Evolutionary conservation across 2,888 invertebrate species (phyloP).

Genomic region (Crepidodera aurea): DNA sequence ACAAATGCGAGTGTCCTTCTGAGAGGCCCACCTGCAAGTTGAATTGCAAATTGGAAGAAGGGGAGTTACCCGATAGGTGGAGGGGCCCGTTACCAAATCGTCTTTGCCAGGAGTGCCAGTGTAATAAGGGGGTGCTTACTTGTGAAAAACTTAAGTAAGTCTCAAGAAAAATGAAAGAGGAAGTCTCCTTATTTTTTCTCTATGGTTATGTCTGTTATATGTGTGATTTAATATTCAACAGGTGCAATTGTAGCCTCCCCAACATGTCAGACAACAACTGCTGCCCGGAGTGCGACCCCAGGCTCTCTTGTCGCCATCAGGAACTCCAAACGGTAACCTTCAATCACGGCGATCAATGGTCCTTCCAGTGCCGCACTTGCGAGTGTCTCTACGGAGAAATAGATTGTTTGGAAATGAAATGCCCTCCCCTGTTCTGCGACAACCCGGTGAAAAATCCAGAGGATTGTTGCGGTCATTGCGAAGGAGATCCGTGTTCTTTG

Average conservation of each 20-base stretch:
- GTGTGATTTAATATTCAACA: too few species aligned
- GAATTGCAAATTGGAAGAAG: slow-evolving; percentile 79
- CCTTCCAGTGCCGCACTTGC: slow-evolving; percentile 91
- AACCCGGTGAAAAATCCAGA: slow-evolving; percentile 70
- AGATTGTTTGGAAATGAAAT: slow-evolving; percentile 89
- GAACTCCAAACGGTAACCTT: slow-evolving; percentile 78
- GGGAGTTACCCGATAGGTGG: slow-evolving; percentile 69
- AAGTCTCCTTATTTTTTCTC: too few species aligned
- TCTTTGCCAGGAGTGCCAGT: slow-evolving; percentile 65
- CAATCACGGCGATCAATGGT: slow-evolving; percentile 86
- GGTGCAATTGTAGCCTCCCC: slow-evolving; percentile 52
- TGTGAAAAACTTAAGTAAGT: slow-evolving; percentile 73
- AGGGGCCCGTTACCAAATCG: slow-evolving; percentile 59
- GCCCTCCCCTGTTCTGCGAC: slow-evolving; percentile 74
- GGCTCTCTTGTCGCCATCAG: slow-evolving; percentile 75
- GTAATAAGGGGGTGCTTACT: slow-evolving; percentile 69
- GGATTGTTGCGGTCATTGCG: slow-evolving; percentile 77
- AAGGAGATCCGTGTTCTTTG: slow-evolving; percentile 65
- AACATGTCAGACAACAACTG: slow-evolving; percentile 68
- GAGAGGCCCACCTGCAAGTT: slow-evolving; percentile 66
- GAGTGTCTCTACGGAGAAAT: slow-evolving; percentile 87
- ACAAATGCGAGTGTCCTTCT: slow-evolving; percentile 76
- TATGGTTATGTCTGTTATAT: too few species aligned
- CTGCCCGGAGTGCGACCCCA: slow-evolving; percentile 83
- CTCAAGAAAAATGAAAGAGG: too few species aligned